phyloP scores from a whole-genome alignment of 1,140 invertebrate species.

The Bombus pascuorum region DNA sequence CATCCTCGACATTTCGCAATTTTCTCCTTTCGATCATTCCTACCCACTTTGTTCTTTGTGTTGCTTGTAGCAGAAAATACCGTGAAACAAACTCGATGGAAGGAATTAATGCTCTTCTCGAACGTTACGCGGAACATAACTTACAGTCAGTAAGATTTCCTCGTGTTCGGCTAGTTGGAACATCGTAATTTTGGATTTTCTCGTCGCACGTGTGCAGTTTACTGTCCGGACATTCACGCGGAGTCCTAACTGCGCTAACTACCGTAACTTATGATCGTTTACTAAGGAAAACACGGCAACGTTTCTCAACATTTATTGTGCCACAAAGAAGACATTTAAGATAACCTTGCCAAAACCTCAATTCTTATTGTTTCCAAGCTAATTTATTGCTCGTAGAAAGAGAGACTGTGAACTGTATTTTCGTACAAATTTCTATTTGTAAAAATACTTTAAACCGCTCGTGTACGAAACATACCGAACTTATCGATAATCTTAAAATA shows the following conservation, averaged over 20 bases:
- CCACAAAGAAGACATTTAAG: too few species aligned
- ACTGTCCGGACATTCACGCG: neutral
- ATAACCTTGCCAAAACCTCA: too few species aligned
- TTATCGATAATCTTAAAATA: too few species aligned
- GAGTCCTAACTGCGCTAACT: neutral
- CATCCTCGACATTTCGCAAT: slow-evolving; percentile 51
- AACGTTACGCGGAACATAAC: neutral
- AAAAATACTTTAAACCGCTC: too few species aligned
- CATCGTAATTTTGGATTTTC: neutral
- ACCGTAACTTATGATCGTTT: too few species aligned
- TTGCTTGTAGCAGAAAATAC: slow-evolving; percentile 12
- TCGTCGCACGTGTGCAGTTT: neutral
- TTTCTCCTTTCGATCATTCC: slow-evolving; percentile 54
- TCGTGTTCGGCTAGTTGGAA: neutral
- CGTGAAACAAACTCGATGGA: slow-evolving; percentile 11
- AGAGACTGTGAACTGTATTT: too few species aligned
- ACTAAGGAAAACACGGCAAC: too few species aligned
- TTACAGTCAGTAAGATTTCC: neutral
- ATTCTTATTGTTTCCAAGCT: too few species aligned
- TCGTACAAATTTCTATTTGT: too few species aligned
- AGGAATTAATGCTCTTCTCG: slow-evolving; percentile 25
- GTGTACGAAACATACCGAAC: too few species aligned
- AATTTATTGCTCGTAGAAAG: too few species aligned
- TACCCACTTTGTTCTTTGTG: neutral
- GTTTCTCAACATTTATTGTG: too few species aligned